A percentile compares a stretch with the other conserved stretches of the same genome.
Conservation (phyloP, 53 echinoderm and acorn worm genomes). For the Crossaster papposus region DNA sequence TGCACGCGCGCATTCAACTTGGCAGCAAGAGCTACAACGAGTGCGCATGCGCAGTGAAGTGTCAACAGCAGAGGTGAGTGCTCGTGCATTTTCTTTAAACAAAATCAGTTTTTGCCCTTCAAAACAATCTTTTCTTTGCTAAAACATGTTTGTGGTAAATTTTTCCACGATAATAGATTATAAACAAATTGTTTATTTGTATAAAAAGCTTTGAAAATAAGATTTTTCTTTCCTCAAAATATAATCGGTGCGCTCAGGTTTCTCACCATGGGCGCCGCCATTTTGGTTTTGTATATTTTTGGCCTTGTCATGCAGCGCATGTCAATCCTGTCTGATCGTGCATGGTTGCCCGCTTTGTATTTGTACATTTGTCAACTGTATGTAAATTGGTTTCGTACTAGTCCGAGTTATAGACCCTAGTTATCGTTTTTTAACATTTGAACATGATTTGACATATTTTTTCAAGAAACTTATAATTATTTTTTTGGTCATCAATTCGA, state of each 20-base stretch:
- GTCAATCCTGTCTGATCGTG: not conserved
- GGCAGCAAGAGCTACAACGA: not conserved
- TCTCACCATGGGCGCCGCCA: conserved; percentile 48
- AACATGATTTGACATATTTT: too few species aligned
- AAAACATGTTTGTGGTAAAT: not conserved
- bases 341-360: not conserved
- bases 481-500: too few species aligned
- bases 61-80: conserved; percentile 31
- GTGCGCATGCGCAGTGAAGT: conserved; percentile 42
- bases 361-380: not conserved
- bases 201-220: not conserved
- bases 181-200: too few species aligned
- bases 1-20: not conserved
- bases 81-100: not conserved
- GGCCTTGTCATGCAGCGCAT: conserved; percentile 35
- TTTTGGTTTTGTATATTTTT: conserved; percentile 39
- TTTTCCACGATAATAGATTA: too few species aligned
- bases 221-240: not conserved
- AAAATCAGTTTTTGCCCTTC: not conserved
- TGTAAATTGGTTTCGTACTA: too few species aligned
- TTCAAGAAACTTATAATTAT: too few species aligned
- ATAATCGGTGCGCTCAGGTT: not conserved
- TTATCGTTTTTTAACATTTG: too few species aligned
- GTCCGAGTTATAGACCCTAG: too few species aligned
- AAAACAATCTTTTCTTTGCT: not conserved